Evolutionary conservation across 2,113 vertebrate species (phyloP), one percentile per base, ranked within the genome.

Genomic region (Ceyx melanurus): DNA sequence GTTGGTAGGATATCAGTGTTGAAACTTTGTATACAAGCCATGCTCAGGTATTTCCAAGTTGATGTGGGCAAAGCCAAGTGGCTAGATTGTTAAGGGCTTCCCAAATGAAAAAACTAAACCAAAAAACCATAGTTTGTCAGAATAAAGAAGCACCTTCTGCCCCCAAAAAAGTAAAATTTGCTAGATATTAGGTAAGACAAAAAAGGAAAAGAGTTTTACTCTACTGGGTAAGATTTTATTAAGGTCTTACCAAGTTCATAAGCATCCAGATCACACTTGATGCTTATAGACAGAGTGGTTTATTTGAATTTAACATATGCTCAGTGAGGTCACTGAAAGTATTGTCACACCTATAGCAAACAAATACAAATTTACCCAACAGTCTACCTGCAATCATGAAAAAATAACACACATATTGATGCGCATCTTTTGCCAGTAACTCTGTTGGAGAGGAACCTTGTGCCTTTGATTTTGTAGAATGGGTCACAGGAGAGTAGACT

Each of bases 31-130:
- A 48, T 21, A 90, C 73, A 43, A 91, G 20, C 65, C 86, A 82
- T 54, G 70, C 61, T 82, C 13, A 40, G 85, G 43, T 58, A 54
- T 51, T 45, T 93, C 37, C 65, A 48, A 22, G 75, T 90, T 93
- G 33, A 56, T 64, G 22, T 61, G 54, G 56, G 58, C 79, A 96
- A 94, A 58, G 73, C 22, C 29, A 86, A 66, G 28, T 43, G 74
- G 64, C 76, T 95, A 85, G 83, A 73, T 80, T 56, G 88, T 92
- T 93, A 85, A 92, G 35, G 56, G 91, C 92, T 95, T 95, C 88
- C 45, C 77, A 66, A 33, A 74, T 89, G 22, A 50, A 86, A 3
- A 21, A 17, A 2, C 28, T 77, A 58, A 89, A 87, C 15, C 82
- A 22, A 78, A 76, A 92, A 78, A 82, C 37, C 18, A 50, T 11